Evolutionary conservation across 2,888 invertebrate genomes (phyloP), one percentile per base, ranked within the genome.

Genomic region (Allacma fusca): DNA sequence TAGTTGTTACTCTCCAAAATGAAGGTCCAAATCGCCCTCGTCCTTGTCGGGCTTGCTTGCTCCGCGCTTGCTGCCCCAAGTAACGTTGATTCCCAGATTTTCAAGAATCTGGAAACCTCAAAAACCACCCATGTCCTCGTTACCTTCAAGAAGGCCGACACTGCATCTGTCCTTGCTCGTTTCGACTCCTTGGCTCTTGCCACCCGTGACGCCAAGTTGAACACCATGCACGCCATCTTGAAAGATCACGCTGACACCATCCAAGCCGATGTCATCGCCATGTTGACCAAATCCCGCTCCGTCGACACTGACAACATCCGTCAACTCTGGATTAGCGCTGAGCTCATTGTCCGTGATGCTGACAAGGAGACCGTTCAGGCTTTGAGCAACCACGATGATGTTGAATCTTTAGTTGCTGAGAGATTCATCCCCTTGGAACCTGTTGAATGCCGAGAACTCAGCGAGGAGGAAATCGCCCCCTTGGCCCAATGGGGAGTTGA

Each of bases 401-500:
- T 74, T 16, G 13, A 19, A 13, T 2, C 7, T 9, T 29, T 74
- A 16, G 19, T 16, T 1, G 64, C 59, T 13, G 64, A 64, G 34
- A 64, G 24, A 26, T 34, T 43, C 19, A 23, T 70, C 70, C 44
- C 43, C 12, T 34, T 70, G 12, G 70, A 70, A 44, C 23, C 34
- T 12, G n/a, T 34, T n/a, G 24, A 24, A 1, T 21, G 21, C 43
- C 43, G n/a, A n/a, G 34, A 40, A 19, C 9, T 64, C 24, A 2
- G 40, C 28, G 12, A 64, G n/a, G 26, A 23, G 4, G 65, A 43
- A 1, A 13, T 29, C 26, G 40, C 19, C 23, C 70, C 70, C 0
- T 16, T 64, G 12, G 65, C 62, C 19, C 74, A 74, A 64, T 74
- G 74, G 74, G 74, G 74, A 7, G 65, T 74, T 23, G 23, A 23